Conservation (phyloP, 2,888 invertebrate genomes). For the Oxytorus armatus region DNA sequence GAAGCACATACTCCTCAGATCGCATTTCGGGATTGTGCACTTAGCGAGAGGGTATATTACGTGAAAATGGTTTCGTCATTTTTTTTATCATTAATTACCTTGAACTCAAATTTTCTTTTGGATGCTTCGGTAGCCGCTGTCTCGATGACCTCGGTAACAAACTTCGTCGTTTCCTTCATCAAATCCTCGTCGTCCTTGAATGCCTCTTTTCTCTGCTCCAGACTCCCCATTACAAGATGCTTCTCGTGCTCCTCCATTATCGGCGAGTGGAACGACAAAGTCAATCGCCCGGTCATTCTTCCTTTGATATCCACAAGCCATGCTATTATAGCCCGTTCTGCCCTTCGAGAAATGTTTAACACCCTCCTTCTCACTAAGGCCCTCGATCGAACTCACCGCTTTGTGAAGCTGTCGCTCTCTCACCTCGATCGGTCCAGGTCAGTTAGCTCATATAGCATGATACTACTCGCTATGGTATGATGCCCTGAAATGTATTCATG, state of each 20-base stretch:
- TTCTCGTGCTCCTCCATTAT: slow-evolving; percentile 79
- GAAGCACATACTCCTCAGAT: too few species aligned
- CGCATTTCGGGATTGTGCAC: neutral
- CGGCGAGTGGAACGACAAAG: slow-evolving; percentile 76
- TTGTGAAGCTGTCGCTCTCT: slow-evolving; percentile 30
- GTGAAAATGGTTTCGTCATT: neutral
- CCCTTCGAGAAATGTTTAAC: slow-evolving; percentile 47
- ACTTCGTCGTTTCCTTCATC: slow-evolving; percentile 84
- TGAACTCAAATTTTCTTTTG: slow-evolving; percentile 78
- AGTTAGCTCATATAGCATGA: slow-evolving; percentile 58
- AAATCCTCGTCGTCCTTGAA: slow-evolving; percentile 84
- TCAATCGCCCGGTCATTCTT: slow-evolving; percentile 71
- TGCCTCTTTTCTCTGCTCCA: slow-evolving; percentile 82
- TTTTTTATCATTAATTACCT: slow-evolving; percentile 72
- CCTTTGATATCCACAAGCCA: slow-evolving; percentile 45
- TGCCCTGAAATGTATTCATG: slow-evolving; percentile 49
- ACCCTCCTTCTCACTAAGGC: slow-evolving; percentile 15
- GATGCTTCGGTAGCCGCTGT: slow-evolving; percentile 84
- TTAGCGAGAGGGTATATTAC: neutral
- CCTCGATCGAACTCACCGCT: slow-evolving; percentile 53
- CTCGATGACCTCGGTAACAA: slow-evolving; percentile 85
- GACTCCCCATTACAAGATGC: slow-evolving; percentile 74
- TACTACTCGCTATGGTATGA: slow-evolving; percentile 29
- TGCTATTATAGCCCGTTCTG: slow-evolving; percentile 12
- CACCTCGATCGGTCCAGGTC: slow-evolving; percentile 61